These are phyloP conservation scores for Ornithorhynchus anatinus DNA, from an alignment of 2,113 vertebrate species.

Conservation along the genomic window DNA sequence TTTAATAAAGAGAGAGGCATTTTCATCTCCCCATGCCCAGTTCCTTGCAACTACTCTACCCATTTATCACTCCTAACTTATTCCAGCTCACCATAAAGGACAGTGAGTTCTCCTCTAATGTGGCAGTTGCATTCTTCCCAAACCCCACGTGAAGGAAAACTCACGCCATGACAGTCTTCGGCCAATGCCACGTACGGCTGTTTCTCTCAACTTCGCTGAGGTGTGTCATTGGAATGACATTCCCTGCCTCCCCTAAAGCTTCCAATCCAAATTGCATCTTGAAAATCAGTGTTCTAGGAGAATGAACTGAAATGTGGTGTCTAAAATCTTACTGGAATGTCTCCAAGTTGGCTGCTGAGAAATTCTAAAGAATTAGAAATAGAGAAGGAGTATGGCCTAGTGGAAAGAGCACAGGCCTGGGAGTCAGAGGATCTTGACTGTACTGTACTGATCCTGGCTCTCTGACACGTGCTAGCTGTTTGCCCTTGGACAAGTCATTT, in stretches of 20 bases:
- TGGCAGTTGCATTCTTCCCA: too few species aligned
- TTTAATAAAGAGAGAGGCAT: neutral
- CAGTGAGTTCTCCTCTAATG: too few species aligned
- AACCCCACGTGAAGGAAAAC: too few species aligned
- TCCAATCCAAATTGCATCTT: neutral
- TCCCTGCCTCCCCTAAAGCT: neutral
- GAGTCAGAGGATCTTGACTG: too few species aligned
- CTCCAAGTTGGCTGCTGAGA: neutral
- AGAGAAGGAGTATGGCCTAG: too few species aligned
- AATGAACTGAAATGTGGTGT: neutral
- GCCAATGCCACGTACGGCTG: too few species aligned
- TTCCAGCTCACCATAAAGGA: neutral
- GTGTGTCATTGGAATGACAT: neutral
- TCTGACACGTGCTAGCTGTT: too few species aligned
- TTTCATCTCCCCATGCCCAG: neutral
- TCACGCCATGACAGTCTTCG: too few species aligned
- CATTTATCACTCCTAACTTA: neutral
- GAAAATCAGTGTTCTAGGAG: neutral
- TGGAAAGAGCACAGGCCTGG: too few species aligned
- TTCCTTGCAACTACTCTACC: neutral
- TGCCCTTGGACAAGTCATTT: too few species aligned
- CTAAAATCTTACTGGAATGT: neutral
- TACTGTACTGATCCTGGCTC: too few species aligned
- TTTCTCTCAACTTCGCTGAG: too few species aligned
- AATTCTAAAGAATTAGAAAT: neutral